Evolutionary conservation across 2,113 vertebrate genomes (phyloP).

Genomic region (Synodontis membranacea): DNA sequence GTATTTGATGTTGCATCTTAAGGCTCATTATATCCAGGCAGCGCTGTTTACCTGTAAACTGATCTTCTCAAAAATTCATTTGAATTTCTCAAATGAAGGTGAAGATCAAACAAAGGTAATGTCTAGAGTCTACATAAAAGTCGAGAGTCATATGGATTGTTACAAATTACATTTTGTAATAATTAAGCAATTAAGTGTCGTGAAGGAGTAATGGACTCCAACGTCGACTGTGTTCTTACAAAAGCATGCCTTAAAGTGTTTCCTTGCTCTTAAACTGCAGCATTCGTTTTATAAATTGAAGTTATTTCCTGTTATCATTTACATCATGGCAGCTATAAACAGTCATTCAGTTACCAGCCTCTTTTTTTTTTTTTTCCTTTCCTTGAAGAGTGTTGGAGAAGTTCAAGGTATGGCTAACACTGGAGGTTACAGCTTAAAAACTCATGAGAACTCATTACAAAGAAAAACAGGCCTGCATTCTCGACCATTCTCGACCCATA

Average conservation of each 20-base stretch:
- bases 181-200: neutral
- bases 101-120: neutral
- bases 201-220: neutral
- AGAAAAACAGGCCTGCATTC: neutral
- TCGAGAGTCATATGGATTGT: neutral
- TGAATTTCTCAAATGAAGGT: neutral
- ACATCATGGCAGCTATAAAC: neutral
- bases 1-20: neutral
- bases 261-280: neutral
- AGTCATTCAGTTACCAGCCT: neutral
- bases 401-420: neutral
- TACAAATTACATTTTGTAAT: neutral
- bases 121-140: too few species aligned
- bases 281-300: neutral
- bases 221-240: neutral
- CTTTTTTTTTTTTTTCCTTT: neutral
- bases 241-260: neutral
- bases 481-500: neutral
- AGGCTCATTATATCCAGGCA: neutral
- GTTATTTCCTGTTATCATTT: neutral
- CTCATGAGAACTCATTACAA: conserved; percentile 2
- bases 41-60: neutral
- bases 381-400: neutral
- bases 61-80: neutral
- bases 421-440: neutral